Percentiles rank a stretch among this genome's conserved stretches.
These are phyloP conservation scores for Lepidocolaptes lacrymiger DNA, from an alignment of 2,797 vertebrate genomes.

Conservation along the genomic window DNA sequence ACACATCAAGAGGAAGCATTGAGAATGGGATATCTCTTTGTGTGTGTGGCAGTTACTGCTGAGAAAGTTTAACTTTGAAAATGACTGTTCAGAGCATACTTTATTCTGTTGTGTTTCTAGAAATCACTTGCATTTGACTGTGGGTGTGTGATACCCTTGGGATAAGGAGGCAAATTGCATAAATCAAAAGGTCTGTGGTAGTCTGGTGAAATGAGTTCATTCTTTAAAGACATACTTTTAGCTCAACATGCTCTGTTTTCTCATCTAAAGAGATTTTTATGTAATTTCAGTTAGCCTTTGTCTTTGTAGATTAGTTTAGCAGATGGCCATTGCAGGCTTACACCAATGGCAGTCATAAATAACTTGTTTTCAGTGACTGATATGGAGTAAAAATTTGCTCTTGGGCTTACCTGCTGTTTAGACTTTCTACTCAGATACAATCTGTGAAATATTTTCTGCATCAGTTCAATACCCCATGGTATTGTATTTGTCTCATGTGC, in stretches of 20 bases:
- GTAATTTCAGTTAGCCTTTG: not conserved
- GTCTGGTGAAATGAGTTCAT: not conserved
- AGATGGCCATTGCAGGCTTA: not conserved
- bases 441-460: not conserved
- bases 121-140: not conserved
- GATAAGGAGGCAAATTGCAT: not conserved
- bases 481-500: not conserved
- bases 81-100: not conserved
- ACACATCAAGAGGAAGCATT: not conserved
- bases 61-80: not conserved
- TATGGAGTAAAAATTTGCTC: not conserved
- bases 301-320: not conserved
- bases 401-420: not conserved
- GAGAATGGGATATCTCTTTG: not conserved
- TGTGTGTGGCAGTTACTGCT: not conserved
- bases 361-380: not conserved
- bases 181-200: not conserved
- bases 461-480: not conserved
- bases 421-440: not conserved
- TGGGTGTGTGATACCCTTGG: not conserved
- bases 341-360: not conserved
- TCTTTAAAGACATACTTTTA: not conserved
- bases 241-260: not conserved
- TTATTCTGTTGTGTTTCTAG: not conserved
- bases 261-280: not conserved